These are phyloP conservation scores for Andrena praecox DNA, from an alignment of 2,888 invertebrate species.

Conservation along the genomic window DNA sequence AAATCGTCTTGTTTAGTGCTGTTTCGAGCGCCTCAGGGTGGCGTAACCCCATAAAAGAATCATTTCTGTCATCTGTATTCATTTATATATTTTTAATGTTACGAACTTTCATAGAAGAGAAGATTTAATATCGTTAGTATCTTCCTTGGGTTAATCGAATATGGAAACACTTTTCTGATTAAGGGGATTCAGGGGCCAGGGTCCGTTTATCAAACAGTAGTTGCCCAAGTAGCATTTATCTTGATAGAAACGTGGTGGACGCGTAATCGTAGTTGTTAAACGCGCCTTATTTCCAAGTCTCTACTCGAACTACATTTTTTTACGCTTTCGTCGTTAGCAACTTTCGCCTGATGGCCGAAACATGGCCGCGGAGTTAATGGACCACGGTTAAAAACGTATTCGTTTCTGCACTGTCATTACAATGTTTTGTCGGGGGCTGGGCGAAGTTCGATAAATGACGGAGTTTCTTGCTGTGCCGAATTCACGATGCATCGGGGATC, in stretches of 20 bases:
- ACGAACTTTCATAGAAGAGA: too few relatives aligned
- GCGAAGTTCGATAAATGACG: constrained; percentile 45
- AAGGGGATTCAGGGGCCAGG: too few relatives aligned
- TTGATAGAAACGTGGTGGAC: neutral
- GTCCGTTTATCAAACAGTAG: constrained; percentile 5
- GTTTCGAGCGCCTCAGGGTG: too few relatives aligned
- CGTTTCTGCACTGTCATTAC: constrained; percentile 44
- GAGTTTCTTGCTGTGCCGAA: constrained; percentile 23
- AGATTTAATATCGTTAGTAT: too few relatives aligned
- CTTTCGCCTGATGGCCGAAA: neutral
- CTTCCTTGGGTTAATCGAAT: too few relatives aligned
- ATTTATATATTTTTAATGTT: too few relatives aligned
- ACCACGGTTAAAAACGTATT: constrained; percentile 42
- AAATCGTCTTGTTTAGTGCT: too few relatives aligned
- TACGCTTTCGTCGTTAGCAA: neutral
- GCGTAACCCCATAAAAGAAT: too few relatives aligned
- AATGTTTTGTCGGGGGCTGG: constrained; percentile 29
- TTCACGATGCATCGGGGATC: neutral
- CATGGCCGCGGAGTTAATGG: constrained; percentile 41
- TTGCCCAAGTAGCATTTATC: neutral
- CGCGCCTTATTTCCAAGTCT: neutral
- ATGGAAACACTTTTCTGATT: neutral
- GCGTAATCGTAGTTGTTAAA: constrained; percentile 29
- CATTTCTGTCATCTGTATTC: too few relatives aligned
- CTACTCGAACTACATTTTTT: neutral